Evolutionary conservation across 2,888 invertebrate species (phyloP).

Genomic region (Dolichopus griseipennis): DNA sequence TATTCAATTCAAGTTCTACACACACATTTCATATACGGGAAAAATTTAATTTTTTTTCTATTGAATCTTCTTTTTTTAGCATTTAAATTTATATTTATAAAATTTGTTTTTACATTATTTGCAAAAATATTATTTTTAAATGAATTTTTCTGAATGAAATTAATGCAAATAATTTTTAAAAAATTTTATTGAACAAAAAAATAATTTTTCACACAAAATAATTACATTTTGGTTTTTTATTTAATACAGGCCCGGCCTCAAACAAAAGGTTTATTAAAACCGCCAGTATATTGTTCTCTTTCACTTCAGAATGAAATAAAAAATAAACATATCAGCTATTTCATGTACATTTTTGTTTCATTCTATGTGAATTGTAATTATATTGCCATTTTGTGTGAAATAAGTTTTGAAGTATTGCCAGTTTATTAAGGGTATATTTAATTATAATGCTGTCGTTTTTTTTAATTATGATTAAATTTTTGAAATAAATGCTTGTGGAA

Average conservation of each 20-base stretch:
- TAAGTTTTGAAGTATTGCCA: no score
- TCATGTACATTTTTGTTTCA: no score
- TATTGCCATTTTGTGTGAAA: no score
- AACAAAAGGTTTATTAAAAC: constrained; percentile 1
- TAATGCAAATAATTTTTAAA: background rate
- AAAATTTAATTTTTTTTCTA: background rate
- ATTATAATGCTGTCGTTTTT: no score
- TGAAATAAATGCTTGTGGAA: no score
- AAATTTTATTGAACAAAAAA: background rate
- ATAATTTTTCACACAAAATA: background rate
- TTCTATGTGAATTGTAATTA: no score
- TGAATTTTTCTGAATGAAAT: background rate
- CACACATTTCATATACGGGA: background rate
- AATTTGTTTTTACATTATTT: background rate
- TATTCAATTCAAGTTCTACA: background rate
- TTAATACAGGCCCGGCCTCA: background rate
- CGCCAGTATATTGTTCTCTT: background rate
- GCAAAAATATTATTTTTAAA: background rate
- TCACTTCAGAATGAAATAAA: background rate
- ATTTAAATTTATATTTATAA: background rate
- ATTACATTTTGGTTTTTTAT: background rate
- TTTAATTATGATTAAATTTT: no score
- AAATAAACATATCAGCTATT: background rate
- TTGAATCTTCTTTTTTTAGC: no score
- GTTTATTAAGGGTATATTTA: no score